Evolutionary conservation across 2,113 vertebrate genomes (phyloP).

Genomic region (Urocynchramus pylzowi): DNA sequence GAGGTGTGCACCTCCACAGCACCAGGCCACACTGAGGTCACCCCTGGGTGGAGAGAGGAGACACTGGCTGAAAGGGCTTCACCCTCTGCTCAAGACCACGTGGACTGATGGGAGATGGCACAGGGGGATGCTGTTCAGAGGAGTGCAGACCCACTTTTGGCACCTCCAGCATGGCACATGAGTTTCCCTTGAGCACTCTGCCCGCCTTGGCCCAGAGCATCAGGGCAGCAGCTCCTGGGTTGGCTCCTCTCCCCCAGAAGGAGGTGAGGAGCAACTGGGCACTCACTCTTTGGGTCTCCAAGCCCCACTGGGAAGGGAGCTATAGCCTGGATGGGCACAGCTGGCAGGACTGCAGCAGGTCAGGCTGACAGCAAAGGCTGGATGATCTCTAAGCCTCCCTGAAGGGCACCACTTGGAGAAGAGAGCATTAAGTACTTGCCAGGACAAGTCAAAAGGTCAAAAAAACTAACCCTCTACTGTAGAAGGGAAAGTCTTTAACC

Average conservation of each 20-base stretch:
- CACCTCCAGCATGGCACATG: accelerated
- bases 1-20: background rate
- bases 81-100: background rate
- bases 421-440: background rate
- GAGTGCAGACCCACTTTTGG: background rate
- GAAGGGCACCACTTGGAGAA: background rate
- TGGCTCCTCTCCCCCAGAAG: background rate
- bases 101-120: background rate
- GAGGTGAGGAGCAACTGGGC: background rate
- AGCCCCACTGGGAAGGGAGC: background rate
- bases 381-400: background rate
- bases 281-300: background rate
- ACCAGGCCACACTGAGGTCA: accelerated
- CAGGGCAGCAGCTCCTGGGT: accelerated
- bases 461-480: background rate
- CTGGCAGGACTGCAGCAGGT: background rate
- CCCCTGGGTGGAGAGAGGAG: accelerated
- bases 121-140: background rate
- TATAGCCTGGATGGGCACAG: background rate
- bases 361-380: background rate
- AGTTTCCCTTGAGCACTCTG: background rate
- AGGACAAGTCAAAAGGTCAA: background rate
- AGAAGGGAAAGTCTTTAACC: background rate
- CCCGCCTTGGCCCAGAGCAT: accelerated
- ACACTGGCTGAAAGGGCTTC: background rate